phyloP scores from a whole-genome alignment of 2,888 invertebrate genomes.

The Noctua pronuba region DNA sequence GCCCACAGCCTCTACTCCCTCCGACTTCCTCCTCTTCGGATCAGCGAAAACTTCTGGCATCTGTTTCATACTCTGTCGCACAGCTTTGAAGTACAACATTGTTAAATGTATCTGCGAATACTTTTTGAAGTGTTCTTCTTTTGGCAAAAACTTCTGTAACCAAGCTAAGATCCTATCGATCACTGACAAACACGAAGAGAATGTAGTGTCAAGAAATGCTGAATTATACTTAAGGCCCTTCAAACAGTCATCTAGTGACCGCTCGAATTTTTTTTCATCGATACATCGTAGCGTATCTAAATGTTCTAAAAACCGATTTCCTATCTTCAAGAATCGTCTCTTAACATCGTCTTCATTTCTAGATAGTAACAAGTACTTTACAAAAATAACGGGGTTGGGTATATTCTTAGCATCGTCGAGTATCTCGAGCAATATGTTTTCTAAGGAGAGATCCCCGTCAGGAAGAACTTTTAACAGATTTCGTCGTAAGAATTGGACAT shows the following conservation, averaged over 20 bases:
- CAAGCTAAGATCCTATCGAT: constrained; percentile 72
- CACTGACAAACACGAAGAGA: constrained; percentile 72
- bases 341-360: constrained; percentile 68
- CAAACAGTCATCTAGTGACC: constrained; percentile 53
- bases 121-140: constrained; percentile 71
- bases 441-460: constrained; percentile 59
- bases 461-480: constrained; percentile 64
- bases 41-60: no score
- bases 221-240: constrained; percentile 70
- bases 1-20: no score
- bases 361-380: constrained; percentile 75
- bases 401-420: constrained; percentile 57
- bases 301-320: constrained; percentile 69
- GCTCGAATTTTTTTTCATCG: constrained; percentile 33
- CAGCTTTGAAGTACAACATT: constrained; percentile 77
- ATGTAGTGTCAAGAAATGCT: constrained; percentile 72
- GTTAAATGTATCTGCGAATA: constrained; percentile 75
- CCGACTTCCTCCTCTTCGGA: no score
- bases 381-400: constrained; percentile 71
- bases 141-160: constrained; percentile 71
- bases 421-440: constrained; percentile 60
- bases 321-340: constrained; percentile 67
- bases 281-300: constrained; percentile 62
- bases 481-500: constrained; percentile 30
- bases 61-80: constrained; percentile 74